Conservation (phyloP, 1,140 invertebrate species). For the Arctopsyche grandis region DNA sequence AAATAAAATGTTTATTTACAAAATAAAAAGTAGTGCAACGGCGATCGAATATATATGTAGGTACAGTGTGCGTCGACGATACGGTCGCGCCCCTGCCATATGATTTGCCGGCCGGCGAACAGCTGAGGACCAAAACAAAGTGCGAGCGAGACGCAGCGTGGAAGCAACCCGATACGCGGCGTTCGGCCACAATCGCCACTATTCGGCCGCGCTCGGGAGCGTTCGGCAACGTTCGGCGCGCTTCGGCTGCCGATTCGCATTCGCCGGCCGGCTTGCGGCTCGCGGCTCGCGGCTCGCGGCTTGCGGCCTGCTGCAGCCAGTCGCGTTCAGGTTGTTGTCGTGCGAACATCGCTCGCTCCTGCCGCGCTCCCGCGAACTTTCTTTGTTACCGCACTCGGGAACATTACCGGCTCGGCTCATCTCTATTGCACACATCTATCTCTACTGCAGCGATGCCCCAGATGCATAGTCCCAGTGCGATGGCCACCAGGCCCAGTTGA, state of each 20-base stretch:
- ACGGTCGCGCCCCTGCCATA: neutral
- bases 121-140: slow-evolving; percentile 70
- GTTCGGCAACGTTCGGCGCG: slow-evolving; percentile 62
- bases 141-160: slow-evolving; percentile 47
- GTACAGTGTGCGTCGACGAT: neutral
- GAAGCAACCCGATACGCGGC: neutral
- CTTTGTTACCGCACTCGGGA: slow-evolving; percentile 21
- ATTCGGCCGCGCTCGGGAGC: slow-evolving; percentile 49
- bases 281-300: no score
- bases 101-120: slow-evolving; percentile 55
- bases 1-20: no score
- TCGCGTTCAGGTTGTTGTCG: neutral
- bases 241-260: slow-evolving; percentile 55
- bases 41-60: neutral
- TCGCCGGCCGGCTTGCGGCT: slow-evolving; percentile 64
- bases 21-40: no score
- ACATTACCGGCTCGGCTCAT: neutral
- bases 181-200: neutral
- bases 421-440: no score
- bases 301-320: no score
- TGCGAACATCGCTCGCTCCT: neutral
- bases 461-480: no score
- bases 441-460: neutral
- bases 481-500: no score
- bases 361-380: slow-evolving; percentile 14